These are phyloP conservation scores for Stichopus chloronotus DNA, from an alignment of 35 echinoderm and acorn worm species.

Conservation along the genomic window DNA sequence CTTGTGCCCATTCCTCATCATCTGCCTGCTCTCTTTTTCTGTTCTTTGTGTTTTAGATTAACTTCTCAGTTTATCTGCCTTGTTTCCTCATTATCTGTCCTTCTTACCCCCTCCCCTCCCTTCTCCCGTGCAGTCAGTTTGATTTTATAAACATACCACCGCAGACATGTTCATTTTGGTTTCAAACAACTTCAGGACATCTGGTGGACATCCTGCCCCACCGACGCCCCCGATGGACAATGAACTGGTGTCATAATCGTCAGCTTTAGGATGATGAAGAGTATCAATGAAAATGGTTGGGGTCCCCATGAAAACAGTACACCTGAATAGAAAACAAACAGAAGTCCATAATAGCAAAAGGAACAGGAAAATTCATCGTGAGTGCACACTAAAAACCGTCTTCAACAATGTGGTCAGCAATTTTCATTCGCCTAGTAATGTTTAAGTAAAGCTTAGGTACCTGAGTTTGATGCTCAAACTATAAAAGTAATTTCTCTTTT, in stretches of 20 bases:
- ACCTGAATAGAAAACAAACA: constrained; percentile 51
- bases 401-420: background rate
- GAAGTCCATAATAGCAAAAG: background rate
- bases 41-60: background rate
- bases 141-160: background rate
- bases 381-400: background rate
- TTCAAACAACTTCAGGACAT: background rate
- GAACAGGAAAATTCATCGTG: background rate
- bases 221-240: constrained; percentile 67
- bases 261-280: constrained; percentile 74
- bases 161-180: constrained; percentile 33
- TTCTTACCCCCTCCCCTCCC: too few relatives aligned
- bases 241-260: constrained; percentile 67
- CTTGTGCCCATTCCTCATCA: too few relatives aligned
- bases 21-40: background rate
- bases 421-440: background rate
- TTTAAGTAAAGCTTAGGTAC: background rate
- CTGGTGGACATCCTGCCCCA: constrained; percentile 57
- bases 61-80: too few relatives aligned
- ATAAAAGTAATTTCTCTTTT: background rate
- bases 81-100: too few relatives aligned
- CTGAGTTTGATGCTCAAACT: background rate
- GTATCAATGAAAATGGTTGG: constrained; percentile 90
- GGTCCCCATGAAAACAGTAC: constrained; percentile 69
- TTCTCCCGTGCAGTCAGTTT: background rate